phyloP scores from a whole-genome alignment of 1,140 invertebrate genomes.

The Galleria mellonella region DNA sequence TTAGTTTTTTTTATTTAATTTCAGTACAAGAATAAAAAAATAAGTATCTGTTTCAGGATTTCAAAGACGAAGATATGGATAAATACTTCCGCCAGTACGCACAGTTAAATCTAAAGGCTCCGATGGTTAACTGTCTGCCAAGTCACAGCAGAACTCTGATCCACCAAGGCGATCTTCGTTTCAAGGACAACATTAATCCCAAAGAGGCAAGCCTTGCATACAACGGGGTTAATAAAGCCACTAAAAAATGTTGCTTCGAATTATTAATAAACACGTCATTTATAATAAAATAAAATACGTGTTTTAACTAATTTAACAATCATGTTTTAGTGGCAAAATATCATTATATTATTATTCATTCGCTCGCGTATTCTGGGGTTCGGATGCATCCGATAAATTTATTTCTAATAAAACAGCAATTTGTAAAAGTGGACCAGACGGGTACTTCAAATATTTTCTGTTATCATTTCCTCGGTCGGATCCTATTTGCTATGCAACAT shows the following conservation, averaged over 20 bases:
- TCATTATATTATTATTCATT: neutral
- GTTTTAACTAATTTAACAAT: neutral
- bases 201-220: slow-evolving; percentile 53
- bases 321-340: neutral
- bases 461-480: no score
- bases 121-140: slow-evolving; percentile 88
- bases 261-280: no score
- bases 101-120: slow-evolving; percentile 85
- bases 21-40: no score
- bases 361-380: slow-evolving; percentile 1
- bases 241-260: neutral
- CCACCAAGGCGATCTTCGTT: slow-evolving; percentile 80
- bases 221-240: neutral
- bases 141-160: slow-evolving; percentile 86
- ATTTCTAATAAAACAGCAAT: neutral
- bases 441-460: no score
- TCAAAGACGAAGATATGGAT: slow-evolving; percentile 86
- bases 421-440: slow-evolving; percentile 2
- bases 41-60: slow-evolving; percentile 70
- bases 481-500: no score
- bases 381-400: slow-evolving; percentile 13
- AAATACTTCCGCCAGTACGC: slow-evolving; percentile 80
- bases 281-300: no score
- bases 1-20: no score
- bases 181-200: slow-evolving; percentile 31